A percentile compares a stretch with the other conserved stretches of the same genome.
Conservation (phyloP, 1,140 invertebrate genomes). For the Drosophila pandora region DNA sequence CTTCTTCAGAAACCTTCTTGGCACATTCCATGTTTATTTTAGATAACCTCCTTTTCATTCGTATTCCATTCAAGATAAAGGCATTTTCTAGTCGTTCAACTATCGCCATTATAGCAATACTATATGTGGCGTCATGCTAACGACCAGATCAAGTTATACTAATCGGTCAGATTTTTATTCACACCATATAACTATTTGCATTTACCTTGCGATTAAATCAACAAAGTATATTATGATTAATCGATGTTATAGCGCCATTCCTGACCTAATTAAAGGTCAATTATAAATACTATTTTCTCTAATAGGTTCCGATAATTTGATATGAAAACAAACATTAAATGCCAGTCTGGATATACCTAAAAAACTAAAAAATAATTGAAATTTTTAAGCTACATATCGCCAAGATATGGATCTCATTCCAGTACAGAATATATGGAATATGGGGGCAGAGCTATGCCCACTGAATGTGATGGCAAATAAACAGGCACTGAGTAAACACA, state of each 20-base stretch:
- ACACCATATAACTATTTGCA: conserved; percentile 19
- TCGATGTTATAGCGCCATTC: conserved; percentile 3
- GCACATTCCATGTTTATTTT: background rate
- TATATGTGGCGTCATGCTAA: conserved; percentile 7
- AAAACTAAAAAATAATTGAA: conserved; percentile 2
- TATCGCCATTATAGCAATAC: conserved; percentile 10
- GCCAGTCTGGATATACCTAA: background rate
- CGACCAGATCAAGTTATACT: conserved; percentile 29
- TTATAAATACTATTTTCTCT: background rate
- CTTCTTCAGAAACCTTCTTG: background rate
- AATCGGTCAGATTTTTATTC: background rate
- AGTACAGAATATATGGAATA: conserved; percentile 15
- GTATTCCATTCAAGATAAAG: conserved; percentile 10
- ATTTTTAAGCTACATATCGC: background rate
- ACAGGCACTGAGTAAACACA: conserved; percentile 29
- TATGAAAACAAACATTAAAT: background rate
- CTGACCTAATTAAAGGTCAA: conserved; percentile 8
- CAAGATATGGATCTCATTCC: background rate
- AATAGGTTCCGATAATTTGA: too few relatives aligned
- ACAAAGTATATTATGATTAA: conserved; percentile 17
- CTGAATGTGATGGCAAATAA: conserved; percentile 42
- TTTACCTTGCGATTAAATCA: conserved; percentile 30
- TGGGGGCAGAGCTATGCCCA: conserved; percentile 22
- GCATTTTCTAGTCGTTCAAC: conserved; percentile 37
- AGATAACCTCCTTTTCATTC: conserved; percentile 13